Evolutionary conservation across 1,140 invertebrate genomes (phyloP).

Genomic region (Myzus persicae): DNA sequence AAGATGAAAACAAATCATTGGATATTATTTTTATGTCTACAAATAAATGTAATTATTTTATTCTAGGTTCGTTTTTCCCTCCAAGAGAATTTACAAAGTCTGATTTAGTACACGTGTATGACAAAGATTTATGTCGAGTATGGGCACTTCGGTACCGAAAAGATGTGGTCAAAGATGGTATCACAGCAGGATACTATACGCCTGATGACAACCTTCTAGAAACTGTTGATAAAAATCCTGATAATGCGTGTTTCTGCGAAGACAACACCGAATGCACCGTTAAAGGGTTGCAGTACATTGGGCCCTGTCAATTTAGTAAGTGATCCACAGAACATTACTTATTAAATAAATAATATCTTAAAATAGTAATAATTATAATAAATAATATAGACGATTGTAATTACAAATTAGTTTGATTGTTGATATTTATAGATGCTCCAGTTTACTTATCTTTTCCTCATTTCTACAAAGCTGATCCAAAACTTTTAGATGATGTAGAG

Average conservation of each 20-base stretch:
- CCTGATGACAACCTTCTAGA: conserved; percentile 77
- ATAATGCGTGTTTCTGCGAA: conserved; percentile 84
- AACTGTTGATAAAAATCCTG: conserved; percentile 71
- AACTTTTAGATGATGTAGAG: conserved; percentile 74
- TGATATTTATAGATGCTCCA: conserved; percentile 75
- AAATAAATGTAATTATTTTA: background rate
- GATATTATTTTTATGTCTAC: background rate
- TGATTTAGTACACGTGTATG: conserved; percentile 80
- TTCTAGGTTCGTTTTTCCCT: conserved; percentile 78
- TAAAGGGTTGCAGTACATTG: conserved; percentile 82
- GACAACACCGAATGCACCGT: conserved; percentile 74
- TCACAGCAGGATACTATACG: conserved; percentile 76
- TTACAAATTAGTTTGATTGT: background rate
- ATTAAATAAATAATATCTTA: background rate
- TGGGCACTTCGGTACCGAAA: conserved; percentile 76
- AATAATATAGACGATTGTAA: background rate
- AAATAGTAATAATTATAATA: background rate
- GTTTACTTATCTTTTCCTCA: conserved; percentile 88
- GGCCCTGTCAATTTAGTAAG: conserved; percentile 84
- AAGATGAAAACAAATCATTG: background rate
- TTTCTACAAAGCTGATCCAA: conserved; percentile 83
- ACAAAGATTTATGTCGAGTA: conserved; percentile 85
- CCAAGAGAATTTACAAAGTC: conserved; percentile 76
- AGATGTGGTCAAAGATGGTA: conserved; percentile 71
- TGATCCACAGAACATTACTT: conserved; percentile 48